Evolutionary conservation across 1,140 invertebrate genomes (phyloP), one percentile per base, ranked within the genome.

Genomic region (Philaenus spumarius): DNA sequence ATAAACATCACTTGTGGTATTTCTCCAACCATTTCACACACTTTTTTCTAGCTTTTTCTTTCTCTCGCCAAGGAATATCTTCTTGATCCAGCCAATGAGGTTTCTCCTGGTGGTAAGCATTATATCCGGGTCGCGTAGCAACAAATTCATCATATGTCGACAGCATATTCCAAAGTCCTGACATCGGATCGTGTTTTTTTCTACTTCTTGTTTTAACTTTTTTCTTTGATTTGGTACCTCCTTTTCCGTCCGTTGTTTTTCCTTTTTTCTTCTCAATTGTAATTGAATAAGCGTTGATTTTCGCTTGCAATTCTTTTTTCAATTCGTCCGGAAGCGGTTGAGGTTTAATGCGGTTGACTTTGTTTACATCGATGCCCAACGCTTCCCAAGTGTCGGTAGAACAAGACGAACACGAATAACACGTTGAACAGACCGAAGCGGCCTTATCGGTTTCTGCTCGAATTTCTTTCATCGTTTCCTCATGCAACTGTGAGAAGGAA

Each of bases 101-200:
- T 26, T 48, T 55, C 0, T 55, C 61, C 30, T 55, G 58, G 20
- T 30, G n/a, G 30, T 46, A 50, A 37, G 47, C 24, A 43, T 51
- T 57, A 34, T 50, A 58, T 12, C 61, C 61, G 2, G 57, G 55
- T 0, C 23, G 57, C n/a, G 61, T 54, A 6, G 48, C 24, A 14
- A 54, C 26, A 35, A 62, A 59, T 12, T 62, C 58, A 34, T 62
- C 61, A 26, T 62, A 62, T 6, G 57, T 51, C 0, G 50, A 43
- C 51, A 62, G 37, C 61, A 62, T 60, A 34, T 53, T 53, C 61
- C 61, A 62, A 20, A 62, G 51, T 11, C 61, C 61, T 1, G 61
- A 62, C 47, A 39, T 42, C 1, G 22, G 15, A 30, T 62, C 61
- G 6, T 5, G 46, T 5, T 40, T 48, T 24, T 12, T 43, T 3